Base-by-base conservation (phyloP, 2,888 invertebrate genomes). In the Eupithecia insigniata region DNA sequence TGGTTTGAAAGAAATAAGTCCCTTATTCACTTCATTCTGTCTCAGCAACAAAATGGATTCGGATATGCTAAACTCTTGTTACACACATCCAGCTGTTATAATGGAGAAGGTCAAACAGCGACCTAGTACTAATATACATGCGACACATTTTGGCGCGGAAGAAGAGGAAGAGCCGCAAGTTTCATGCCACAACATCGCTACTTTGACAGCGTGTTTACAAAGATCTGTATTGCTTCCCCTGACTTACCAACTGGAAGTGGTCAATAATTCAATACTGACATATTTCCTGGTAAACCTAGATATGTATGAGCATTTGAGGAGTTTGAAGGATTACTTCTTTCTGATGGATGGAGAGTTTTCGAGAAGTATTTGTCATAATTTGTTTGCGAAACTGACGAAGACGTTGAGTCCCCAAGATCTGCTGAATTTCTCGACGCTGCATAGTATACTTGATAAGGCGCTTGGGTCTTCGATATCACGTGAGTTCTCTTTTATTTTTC, bases 341-440 rank as follows among this genome's bases (percentile, higher is more conserved):
- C 85, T 97, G 32, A 95, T 97, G 93, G 97, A 97, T 79, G 97
- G 97, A 0, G 97, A 97, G 87, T 97, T 97, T 86, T 96, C 96
- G 0, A 95, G 95, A 43, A 96, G 96, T 78, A 95, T 97, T 22
- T 97, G 96, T 46, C 95, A 96, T 67, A 96, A 96, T 77, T 88
- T 97, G 72, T 97, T 97, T 77, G 92, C 95, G 0, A 96, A 96
- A 76, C 86, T 97, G 67, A 96, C 96, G 70, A 94, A 95, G n/a
- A 96, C 95, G 0, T 88, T 95, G 36, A 94, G 95, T 79, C 97
- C 97, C 0, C 92, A 94, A 18, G 96, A 97, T 81, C 83, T 97
- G 72, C 93, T 97, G 73, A 97, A 97, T 84, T 96, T 95, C 69
- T 95, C 96, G 1, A 96, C 96, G 10, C 87, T 97, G 58, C 96